Percentiles rank a stretch among this genome's conserved stretches.
Conservation (phyloP, 1,140 invertebrate species). For the Sesamia nonagrioides region DNA sequence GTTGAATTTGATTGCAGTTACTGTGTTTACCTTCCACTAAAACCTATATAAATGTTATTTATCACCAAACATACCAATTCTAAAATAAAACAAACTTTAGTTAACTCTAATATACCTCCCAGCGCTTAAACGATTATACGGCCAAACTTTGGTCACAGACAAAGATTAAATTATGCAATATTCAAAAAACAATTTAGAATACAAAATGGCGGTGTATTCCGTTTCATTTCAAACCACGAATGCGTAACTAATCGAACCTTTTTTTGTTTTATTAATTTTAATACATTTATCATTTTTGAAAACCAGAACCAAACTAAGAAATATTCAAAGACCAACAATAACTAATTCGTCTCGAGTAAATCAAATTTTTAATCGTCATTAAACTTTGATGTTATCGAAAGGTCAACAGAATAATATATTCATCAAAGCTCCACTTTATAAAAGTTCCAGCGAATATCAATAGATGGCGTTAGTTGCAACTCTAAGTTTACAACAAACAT, state of each 20-base stretch:
- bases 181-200: neutral
- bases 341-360: neutral
- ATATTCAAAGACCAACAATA: neutral
- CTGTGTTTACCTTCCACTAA: too few species aligned
- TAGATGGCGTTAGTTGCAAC: constrained; percentile 21
- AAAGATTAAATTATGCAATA: constrained; percentile 16
- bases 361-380: constrained; percentile 2
- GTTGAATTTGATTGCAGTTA: too few species aligned
- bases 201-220: constrained; percentile 8
- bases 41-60: too few species aligned
- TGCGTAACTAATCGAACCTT: constrained; percentile 18
- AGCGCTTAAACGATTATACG: neutral
- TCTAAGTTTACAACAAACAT: neutral
- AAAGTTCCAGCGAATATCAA: neutral
- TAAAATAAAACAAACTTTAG: too few species aligned
- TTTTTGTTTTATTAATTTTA: constrained; percentile 19
- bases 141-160: constrained; percentile 8
- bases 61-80: too few species aligned
- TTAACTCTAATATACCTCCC: too few species aligned
- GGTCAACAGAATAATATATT: constrained; percentile 7
- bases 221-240: constrained; percentile 7
- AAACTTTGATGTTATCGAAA: constrained; percentile 4
- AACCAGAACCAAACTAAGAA: neutral
- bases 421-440: neutral
- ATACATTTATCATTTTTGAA: neutral